Evolutionary conservation across 2,888 invertebrate genomes (phyloP).

Genomic region (Apodemia mormo): DNA sequence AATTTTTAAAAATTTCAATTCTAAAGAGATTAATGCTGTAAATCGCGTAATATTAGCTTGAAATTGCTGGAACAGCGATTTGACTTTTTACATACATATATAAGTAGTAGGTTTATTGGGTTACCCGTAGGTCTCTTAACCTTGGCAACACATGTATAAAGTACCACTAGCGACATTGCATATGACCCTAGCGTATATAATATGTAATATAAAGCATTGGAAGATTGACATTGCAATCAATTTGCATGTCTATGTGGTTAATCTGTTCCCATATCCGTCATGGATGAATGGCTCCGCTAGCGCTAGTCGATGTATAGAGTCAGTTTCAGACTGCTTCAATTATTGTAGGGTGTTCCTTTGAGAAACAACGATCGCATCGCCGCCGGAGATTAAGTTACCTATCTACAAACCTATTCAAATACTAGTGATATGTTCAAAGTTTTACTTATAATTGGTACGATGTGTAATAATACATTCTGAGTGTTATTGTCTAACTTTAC

Average conservation of each 20-base stretch:
- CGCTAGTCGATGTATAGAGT: neutral
- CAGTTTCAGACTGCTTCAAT: neutral
- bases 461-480: neutral
- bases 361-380: constrained; percentile 11
- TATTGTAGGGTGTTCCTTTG: constrained; percentile 10
- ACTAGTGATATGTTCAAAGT: constrained; percentile 20
- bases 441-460: neutral
- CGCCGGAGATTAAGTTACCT: constrained; percentile 11
- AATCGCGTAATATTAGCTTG: no score
- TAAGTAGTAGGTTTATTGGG: no score
- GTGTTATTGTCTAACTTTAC: neutral
- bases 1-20: no score
- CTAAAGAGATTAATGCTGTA: no score
- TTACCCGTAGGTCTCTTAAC: no score
- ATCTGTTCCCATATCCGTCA: constrained; percentile 10
- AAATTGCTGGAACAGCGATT: no score
- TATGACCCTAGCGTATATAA: no score
- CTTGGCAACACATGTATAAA: no score
- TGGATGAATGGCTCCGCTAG: constrained; percentile 6
- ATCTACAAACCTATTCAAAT: constrained; percentile 26
- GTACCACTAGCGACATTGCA: no score
- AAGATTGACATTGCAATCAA: neutral
- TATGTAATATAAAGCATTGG: neutral
- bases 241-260: neutral
- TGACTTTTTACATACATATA: no score